Base-by-base conservation (phyloP, 1,140 invertebrate species). In the Globodera ellingtonae region DNA sequence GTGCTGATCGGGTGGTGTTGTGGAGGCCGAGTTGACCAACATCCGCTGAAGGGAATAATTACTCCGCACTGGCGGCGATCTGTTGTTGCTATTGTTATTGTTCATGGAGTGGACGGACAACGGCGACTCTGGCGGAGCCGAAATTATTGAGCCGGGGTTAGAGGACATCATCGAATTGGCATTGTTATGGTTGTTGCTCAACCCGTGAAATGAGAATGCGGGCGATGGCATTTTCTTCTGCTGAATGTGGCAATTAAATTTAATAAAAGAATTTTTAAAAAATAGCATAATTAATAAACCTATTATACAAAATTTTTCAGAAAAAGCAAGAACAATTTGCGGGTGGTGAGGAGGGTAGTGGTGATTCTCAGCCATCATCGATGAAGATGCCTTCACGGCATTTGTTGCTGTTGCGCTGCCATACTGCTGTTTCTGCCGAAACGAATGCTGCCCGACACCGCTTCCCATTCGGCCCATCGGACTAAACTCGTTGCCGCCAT, bases 131-230 rank as follows among this genome's bases (percentile, higher is more conserved):
- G 76, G 76, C 46, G 72, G 72, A 6, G 76, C 76, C 13, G 76
- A 78, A 50, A 78, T 78, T 44, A 78, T 78, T 9, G 76, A 78
- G 76, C 69, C 76, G 6, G 76, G 76, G 71, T 78, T 78, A 71
- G 76, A 78, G 67, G 67, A 47, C 24, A 70, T 47, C 24, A 47
- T 10, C 67, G 67, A 70, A 47, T 70, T 35, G 35, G 67, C 24
- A 18, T 3, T 4, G 24, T 70, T 70, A 21, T 6, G 6, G 24
- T 9, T 62, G 56, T 62, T 62, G 56, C 18, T 62, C 47, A 72
- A n/a, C 18, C 48, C 48, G 35, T 76, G 75, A 13, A 76, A 44
- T 24, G 75, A 76, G n/a, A 8, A 24, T 9, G 48, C 48, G 24
- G 67, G 67, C 18, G 75, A 76, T 44, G 75, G 75, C n/a, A 67